phyloP scores from a whole-genome alignment of 1,140 invertebrate species.

The Homarus americanus region DNA sequence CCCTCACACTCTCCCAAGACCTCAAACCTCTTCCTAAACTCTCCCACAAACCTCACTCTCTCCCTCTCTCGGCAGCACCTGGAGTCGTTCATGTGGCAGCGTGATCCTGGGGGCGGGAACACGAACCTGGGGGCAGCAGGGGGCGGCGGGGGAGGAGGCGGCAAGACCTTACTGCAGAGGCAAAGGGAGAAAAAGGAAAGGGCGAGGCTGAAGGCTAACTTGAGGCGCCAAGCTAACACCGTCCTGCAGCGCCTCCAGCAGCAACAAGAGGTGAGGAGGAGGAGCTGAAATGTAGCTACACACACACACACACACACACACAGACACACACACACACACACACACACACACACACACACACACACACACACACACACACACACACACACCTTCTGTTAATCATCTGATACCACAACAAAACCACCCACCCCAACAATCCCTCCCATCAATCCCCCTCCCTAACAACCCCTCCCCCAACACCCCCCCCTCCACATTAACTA shows the following conservation, averaged over 20 bases:
- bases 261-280: too few species aligned
- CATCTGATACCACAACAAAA: too few species aligned
- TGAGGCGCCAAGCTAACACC: background rate
- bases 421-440: too few species aligned
- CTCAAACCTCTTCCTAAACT: background rate
- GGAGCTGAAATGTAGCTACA: too few species aligned
- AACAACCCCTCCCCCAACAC: too few species aligned
- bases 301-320: too few species aligned
- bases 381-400: too few species aligned
- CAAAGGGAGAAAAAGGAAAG: slow-evolving; percentile 51
- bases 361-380: too few species aligned
- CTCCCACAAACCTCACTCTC: background rate
- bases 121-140: background rate
- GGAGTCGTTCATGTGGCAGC: slow-evolving; percentile 66
- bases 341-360: too few species aligned
- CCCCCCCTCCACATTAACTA: too few species aligned
- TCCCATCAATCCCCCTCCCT: too few species aligned
- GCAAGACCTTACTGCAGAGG: slow-evolving; percentile 46
- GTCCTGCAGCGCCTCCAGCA: slow-evolving; percentile 48
- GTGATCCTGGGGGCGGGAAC: slow-evolving; percentile 50
- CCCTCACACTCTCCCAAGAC: background rate
- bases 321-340: too few species aligned
- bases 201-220: slow-evolving; percentile 35
- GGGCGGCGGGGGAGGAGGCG: background rate
- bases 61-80: slow-evolving; percentile 38